Evolutionary conservation across 2,888 invertebrate species (phyloP).

Genomic region (Protodeltote pygarga): DNA sequence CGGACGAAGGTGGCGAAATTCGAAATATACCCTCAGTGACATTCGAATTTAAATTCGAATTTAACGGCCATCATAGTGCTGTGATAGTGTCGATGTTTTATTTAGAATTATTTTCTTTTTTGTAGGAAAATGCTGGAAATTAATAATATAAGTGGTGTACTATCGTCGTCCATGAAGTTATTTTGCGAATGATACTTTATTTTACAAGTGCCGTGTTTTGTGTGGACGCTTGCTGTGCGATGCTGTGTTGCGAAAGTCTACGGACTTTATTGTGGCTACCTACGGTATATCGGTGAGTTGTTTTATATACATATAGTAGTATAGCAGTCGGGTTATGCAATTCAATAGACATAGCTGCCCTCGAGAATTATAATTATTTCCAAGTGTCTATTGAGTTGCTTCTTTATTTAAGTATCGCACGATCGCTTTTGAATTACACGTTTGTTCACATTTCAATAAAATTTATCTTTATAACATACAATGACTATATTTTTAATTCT

Average conservation of each 20-base stretch:
- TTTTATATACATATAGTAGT: slow-evolving; percentile 17
- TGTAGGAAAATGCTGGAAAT: slow-evolving; percentile 86
- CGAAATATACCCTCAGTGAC: slow-evolving; percentile 76
- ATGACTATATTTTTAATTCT: slow-evolving; percentile 9
- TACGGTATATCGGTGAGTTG: slow-evolving; percentile 64
- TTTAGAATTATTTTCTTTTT: slow-evolving; percentile 80
- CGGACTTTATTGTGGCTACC: slow-evolving; percentile 57
- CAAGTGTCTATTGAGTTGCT: slow-evolving; percentile 17
- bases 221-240: slow-evolving; percentile 81
- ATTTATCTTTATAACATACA: slow-evolving; percentile 1
- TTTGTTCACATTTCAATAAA: background rate
- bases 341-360: slow-evolving; percentile 19
- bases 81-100: slow-evolving; percentile 78
- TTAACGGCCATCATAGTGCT: slow-evolving; percentile 68
- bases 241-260: slow-evolving; percentile 66
- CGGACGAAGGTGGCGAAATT: slow-evolving; percentile 84
- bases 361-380: slow-evolving; percentile 7
- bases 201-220: slow-evolving; percentile 81
- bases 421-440: slow-evolving; percentile 28
- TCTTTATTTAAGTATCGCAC: slow-evolving; percentile 15
- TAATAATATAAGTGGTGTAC: slow-evolving; percentile 86
- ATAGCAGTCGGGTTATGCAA: background rate
- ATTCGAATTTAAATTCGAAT: slow-evolving; percentile 55
- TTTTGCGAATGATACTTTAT: slow-evolving; percentile 86
- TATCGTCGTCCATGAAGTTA: slow-evolving; percentile 84